Conservation (phyloP, 2,888 invertebrate species). For the Acanthosepion esculentum region DNA sequence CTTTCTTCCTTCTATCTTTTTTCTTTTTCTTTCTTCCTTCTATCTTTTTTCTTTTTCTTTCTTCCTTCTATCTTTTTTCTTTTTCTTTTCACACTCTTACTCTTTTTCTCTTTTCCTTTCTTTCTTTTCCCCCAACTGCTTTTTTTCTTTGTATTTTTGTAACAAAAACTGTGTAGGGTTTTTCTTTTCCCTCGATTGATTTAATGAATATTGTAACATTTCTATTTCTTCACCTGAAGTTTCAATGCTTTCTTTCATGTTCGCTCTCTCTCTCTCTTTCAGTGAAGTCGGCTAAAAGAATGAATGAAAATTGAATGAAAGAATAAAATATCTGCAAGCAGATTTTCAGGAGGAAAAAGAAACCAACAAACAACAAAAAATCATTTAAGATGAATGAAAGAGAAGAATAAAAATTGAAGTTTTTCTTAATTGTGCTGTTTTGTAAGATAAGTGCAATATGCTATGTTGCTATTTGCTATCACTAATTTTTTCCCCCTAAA, state of each 20-base stretch:
- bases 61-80: no score
- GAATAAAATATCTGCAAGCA: background rate
- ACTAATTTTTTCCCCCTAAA: background rate
- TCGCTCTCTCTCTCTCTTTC: background rate
- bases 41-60: no score
- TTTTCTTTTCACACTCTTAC: accelerated
- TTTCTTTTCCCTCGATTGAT: no score
- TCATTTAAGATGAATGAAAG: background rate
- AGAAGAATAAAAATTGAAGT: background rate
- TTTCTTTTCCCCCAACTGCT: no score
- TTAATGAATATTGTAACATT: background rate
- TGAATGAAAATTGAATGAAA: background rate
- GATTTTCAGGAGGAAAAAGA: background rate
- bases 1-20: no score
- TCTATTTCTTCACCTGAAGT: background rate
- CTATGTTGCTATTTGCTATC: background rate
- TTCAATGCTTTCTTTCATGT: background rate
- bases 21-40: no score
- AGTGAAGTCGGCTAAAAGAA: background rate
- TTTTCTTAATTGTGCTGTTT: background rate
- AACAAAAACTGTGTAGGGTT: no score
- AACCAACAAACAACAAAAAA: no score
- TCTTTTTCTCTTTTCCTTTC: no score
- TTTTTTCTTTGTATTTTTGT: no score
- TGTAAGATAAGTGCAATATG: background rate